Base-by-base conservation (phyloP, 2,888 invertebrate genomes). In the Branchellion lobata region DNA sequence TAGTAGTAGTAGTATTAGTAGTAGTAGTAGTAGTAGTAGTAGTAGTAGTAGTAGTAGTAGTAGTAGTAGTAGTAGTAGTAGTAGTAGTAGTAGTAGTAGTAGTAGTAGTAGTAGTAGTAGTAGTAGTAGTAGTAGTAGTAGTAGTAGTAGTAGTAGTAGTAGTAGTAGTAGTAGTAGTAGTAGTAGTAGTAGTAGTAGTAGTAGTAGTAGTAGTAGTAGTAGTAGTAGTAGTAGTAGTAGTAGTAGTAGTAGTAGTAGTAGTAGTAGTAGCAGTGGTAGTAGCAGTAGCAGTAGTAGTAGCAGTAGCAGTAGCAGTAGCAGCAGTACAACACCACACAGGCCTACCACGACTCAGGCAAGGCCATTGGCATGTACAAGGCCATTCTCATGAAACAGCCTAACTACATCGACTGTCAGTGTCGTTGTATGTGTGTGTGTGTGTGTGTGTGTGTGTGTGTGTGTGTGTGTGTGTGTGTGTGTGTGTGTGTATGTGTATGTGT, bases 331-430 rank as follows among this genome's bases (percentile, higher is more conserved):
- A 33, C 31, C 34, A 21, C 11, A 24, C 33, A 33, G 65, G 77
- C 77, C 36, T 90, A 95, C 73, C 95, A 95, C 85, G 90, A 93
- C 79, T 95, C 93, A 87, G 96, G 97, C 86, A 92, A 94, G 84
- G 96, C 99, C 0, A 98, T 98, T 88, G 94, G 93, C 88, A 88
- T 96, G 0, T 99, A 99, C 88, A 98, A 98, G 87, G 94, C 95
- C 85, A 97, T 99, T 84, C 90, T 99, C 78, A 93, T 94, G 86
- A 95, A 97, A 84, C 96, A 98, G 91, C 97, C 97, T 0, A 97
- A 96, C 87, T 99, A 99, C 86, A 93, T 96, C 33, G 97, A 97
- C 86, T 98, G 99, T 89, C 82, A 85, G 87, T 83, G 8, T 24
- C n/a, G n/a, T n/a, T n/a, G n/a, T n/a, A 3, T 27, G 18, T n/a